Conservation (phyloP, 2,113 vertebrate species). For the Suricata suricatta region DNA sequence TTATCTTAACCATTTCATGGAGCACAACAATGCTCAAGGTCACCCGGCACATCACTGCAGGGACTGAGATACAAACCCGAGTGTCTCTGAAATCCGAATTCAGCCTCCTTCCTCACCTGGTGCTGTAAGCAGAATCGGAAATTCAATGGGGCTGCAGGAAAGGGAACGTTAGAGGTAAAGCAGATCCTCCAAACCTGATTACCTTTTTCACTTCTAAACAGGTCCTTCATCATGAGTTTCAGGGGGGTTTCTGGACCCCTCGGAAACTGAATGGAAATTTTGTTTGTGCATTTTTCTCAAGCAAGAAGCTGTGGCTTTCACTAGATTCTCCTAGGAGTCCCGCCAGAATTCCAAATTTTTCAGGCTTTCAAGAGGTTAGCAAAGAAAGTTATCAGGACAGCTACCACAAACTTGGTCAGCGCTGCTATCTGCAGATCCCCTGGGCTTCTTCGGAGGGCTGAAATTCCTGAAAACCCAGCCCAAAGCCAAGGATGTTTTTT, state of each 20-base stretch:
- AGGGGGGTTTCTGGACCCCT: neutral
- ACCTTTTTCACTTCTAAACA: conserved; percentile 24
- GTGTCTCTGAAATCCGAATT: neutral
- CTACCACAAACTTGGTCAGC: neutral
- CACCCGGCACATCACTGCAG: neutral
- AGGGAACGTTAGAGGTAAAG: neutral
- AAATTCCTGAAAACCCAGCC: neutral
- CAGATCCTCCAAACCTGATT: neutral
- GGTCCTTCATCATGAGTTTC: conserved; percentile 30
- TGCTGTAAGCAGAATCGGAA: neutral
- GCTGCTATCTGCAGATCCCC: neutral
- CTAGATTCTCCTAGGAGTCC: neutral
- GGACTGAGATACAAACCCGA: neutral
- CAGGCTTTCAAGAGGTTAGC: neutral
- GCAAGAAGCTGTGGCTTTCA: neutral
- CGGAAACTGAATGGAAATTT: conserved; percentile 35
- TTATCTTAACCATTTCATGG: neutral
- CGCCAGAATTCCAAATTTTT: neutral
- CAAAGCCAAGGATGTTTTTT: neutral
- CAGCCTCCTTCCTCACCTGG: neutral
- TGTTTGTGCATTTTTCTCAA: conserved; percentile 13
- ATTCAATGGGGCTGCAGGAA: neutral
- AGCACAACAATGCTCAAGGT: neutral
- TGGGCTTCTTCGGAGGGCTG: neutral
- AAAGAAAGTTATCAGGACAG: neutral